A percentile compares a stretch with the other conserved stretches of the same genome.
phyloP scores from a whole-genome alignment of 2,797 vertebrate species.

The Mormyrops attenuatus region DNA sequence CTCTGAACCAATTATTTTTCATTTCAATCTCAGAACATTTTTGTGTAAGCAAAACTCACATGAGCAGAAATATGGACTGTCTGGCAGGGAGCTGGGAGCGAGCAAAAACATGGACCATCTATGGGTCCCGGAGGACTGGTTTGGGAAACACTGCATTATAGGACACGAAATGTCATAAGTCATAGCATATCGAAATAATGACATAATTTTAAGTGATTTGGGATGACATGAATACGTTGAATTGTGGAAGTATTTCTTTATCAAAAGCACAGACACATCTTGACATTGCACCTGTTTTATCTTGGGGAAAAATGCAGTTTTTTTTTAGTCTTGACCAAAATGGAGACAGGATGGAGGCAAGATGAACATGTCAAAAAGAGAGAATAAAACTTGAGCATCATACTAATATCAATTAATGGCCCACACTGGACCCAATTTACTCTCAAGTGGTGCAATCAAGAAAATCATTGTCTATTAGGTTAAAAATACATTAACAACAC shows the following conservation, averaged over 20 bases:
- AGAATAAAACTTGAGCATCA: not conserved
- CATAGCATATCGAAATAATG: not conserved
- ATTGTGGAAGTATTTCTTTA: not conserved
- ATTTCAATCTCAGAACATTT: too few species aligned
- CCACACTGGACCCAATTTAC: not conserved
- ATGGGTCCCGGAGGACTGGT: too few species aligned
- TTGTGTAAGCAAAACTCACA: too few species aligned
- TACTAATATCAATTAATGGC: not conserved
- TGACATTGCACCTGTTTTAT: not conserved
- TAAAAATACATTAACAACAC: not conserved
- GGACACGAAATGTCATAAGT: not conserved
- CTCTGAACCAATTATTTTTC: not conserved
- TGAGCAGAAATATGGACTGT: too few species aligned
- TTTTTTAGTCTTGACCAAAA: not conserved
- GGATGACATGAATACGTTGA: not conserved
- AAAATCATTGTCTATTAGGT: not conserved
- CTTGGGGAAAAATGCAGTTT: not conserved
- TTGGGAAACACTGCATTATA: too few species aligned
- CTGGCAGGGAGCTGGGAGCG: too few species aligned
- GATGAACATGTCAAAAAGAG: not conserved
- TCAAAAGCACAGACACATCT: not conserved
- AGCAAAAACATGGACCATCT: too few species aligned
- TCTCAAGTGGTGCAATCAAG: too few species aligned
- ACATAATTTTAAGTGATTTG: not conserved
- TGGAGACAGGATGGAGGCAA: not conserved